Evolutionary conservation across 2,797 vertebrate species (phyloP), one percentile per base, ranked within the genome.

Genomic region (Chelidonichthys spinosus): DNA sequence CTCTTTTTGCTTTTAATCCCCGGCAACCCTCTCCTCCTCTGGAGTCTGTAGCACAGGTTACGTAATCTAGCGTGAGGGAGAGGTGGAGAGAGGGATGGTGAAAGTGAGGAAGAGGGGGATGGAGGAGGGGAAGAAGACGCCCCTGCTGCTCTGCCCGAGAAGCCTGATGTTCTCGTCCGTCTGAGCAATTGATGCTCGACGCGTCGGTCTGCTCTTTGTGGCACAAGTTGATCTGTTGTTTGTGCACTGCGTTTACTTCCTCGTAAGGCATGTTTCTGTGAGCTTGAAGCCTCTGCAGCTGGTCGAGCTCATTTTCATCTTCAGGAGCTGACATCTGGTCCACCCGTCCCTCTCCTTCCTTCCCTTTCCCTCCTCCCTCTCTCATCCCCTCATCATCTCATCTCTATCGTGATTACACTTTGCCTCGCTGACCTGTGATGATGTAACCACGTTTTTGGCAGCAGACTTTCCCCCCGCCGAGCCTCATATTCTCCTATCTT

Each of bases 391-490:
- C 81, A 80, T 89, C 87, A 77, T 85, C 80, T 91, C 81, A 80
- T 89, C 79, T 89, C 86, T 77, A 66, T 85, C 89, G 83, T 90
- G 90, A 93, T 92, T 93, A 91, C 84, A 81, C 87, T 86, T 83
- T 89, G 82, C 81, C 81, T 84, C 54, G 64, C 79, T 91, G 90
- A 92, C 91, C 90, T 90, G 71, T 32, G 72, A 80, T 93, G 90
- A 93, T 90, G 90, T 93, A 93, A 93, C 92, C 54, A 63, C 67
- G 25, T 86, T 90, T 91, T 93, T 91, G 86, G 89, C 87, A 87
- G 79, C 82, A 79, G 83, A 64, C 76, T 73, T 80, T 65, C 64
- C 89, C 82, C 68, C 79, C 35, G 46, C 74, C 78, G 56, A 72
- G 82, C 79, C 67, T 87, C 82, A 73, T 76, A 79, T 73, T 71